These are phyloP conservation scores for Aphelocoma californica DNA, from an alignment of 2,797 vertebrate species.

Conservation along the genomic window DNA sequence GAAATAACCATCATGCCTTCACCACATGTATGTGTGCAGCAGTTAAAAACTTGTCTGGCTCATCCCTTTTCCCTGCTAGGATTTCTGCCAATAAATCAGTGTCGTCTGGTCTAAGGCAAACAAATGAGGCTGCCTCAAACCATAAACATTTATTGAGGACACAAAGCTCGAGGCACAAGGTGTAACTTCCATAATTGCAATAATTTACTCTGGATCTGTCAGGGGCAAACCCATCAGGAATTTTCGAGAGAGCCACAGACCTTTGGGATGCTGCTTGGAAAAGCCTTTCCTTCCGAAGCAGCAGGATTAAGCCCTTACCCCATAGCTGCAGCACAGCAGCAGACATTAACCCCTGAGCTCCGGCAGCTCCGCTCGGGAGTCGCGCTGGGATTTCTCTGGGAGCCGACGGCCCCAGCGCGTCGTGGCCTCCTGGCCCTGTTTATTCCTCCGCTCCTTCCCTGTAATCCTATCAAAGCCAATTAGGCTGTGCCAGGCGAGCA, in stretches of 20 bases:
- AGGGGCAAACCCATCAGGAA: not conserved
- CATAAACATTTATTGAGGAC: constrained; percentile 13
- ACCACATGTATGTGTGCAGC: not conserved
- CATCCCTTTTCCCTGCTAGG: constrained; percentile 6
- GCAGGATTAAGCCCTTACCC: not conserved
- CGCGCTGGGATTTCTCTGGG: not conserved
- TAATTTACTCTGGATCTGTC: not conserved
- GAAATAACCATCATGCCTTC: not conserved
- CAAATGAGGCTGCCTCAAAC: constrained; percentile 24
- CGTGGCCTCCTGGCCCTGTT: constrained; percentile 1
- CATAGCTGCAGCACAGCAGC: not conserved
- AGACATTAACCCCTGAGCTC: constrained; percentile 19
- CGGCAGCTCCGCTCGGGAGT: accelerated
- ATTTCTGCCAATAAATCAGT: constrained; percentile 45
- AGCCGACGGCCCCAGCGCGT: not conserved
- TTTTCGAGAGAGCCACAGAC: not conserved
- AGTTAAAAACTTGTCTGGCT: not conserved
- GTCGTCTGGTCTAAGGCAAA: constrained; percentile 14
- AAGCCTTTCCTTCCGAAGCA: not conserved
- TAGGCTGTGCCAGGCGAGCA: constrained; percentile 6
- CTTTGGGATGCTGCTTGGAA: not conserved
- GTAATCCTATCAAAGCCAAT: constrained; percentile 44
- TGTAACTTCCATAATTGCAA: not conserved
- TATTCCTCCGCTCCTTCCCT: not conserved
- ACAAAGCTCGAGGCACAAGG: not conserved